phyloP scores from a whole-genome alignment of 2,113 vertebrate genomes.

The Prinia subflava region DNA sequence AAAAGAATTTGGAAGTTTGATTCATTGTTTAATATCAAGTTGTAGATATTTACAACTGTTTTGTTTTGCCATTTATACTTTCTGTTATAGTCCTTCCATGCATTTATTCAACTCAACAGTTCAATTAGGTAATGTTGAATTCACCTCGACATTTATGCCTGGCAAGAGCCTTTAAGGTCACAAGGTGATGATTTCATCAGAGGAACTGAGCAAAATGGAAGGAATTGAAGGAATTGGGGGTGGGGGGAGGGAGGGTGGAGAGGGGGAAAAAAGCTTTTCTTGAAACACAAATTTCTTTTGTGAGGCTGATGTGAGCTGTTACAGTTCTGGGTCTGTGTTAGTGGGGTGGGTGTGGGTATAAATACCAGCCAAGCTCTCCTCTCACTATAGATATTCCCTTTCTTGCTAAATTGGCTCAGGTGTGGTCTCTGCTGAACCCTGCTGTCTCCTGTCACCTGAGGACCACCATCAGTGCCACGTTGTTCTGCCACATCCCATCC shows the following conservation, averaged over 20 bases:
- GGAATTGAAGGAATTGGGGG: not conserved
- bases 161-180: not conserved
- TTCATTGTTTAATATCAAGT: not conserved
- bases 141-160: not conserved
- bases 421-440: not conserved
- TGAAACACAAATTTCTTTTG: not conserved
- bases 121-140: not conserved
- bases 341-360: not conserved
- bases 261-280: not conserved
- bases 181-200: not conserved
- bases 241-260: not conserved
- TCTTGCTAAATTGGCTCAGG: not conserved
- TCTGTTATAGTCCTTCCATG: not conserved
- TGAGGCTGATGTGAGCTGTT: not conserved
- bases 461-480: accelerated
- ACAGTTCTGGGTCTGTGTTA: not conserved
- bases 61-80: not conserved
- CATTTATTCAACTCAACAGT: not conserved
- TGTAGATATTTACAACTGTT: not conserved
- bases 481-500: not conserved
- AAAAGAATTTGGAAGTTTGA: not conserved
- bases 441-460: not conserved
- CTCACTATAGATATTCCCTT: not conserved
- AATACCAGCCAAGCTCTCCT: not conserved
- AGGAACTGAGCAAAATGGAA: not conserved